Base-by-base conservation (phyloP, 2,888 invertebrate genomes). In the Agriotes lineatus region DNA sequence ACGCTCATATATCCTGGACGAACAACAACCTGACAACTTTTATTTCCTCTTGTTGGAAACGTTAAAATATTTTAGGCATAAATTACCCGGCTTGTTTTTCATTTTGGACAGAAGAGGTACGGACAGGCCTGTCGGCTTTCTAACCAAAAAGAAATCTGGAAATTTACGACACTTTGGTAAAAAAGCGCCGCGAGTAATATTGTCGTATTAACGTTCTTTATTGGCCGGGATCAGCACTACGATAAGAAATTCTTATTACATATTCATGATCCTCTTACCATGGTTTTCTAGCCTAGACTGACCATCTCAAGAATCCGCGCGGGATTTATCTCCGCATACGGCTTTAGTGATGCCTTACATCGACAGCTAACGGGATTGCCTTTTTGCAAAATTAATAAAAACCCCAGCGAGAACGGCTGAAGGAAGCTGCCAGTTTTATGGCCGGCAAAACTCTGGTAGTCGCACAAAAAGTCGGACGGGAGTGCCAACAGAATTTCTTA, bases 121-220 rank as follows among this genome's bases (percentile, higher is more conserved):
- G 54, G 10, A 48, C 25, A 25, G 25, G 7, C n/a, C 45, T 48
- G 56, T 45, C 64, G 64, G 57, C 37, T 19, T 50, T 37, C 39
- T 30, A 12, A 16, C 14, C 16, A 52, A 22, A 60, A 50, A 62
- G 52, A 62, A 62, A 50, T 42, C 44, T 22, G 56, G 45, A 64
- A 57, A 64, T 64, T 64, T 64, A 64, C 57, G 64, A 48, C 35
- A 37, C 57, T 35, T 48, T 64, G 37, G 52, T 39, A 57, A 56
- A 64, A 25, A 64, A 64, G 57, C 33, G 64, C 57, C 64, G 37
- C 44, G 64, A 57, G 64, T 64, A 64, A 57, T 64, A 64, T 64
- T 56, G 64, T 64, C 64, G 64, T 33, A 56, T 64, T 64, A 64
- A 57, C 9, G 33, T 64, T 33, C 50, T 64, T 64, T 64, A 64